These are phyloP conservation scores for Brachyhypopomus gauderio DNA, from an alignment of 2,113 vertebrate genomes.

Conservation along the genomic window DNA sequence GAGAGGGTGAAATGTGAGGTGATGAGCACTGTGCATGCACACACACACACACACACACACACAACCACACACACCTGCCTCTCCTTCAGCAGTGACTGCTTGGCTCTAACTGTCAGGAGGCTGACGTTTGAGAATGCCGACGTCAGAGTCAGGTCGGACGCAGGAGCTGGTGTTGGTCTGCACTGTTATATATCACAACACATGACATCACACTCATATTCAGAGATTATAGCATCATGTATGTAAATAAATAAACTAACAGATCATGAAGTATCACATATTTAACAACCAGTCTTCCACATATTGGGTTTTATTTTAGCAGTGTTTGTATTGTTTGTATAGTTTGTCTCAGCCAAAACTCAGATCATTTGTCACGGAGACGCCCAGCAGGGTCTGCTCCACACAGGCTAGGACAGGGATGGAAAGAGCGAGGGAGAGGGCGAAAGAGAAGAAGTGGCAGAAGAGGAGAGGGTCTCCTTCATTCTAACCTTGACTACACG, in stretches of 20 bases:
- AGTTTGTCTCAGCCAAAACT: no score
- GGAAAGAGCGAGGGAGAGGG: not conserved
- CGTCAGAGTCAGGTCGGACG: slow-evolving; percentile 3
- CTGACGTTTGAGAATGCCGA: slow-evolving; percentile 28
- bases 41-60: slow-evolving; percentile 24
- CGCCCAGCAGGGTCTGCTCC: no score
- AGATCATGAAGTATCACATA: not conserved
- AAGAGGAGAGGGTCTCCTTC: not conserved
- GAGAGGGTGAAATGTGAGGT: slow-evolving; percentile 59
- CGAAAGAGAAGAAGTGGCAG: not conserved
- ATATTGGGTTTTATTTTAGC: slow-evolving; percentile 5
- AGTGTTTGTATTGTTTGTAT: not conserved
- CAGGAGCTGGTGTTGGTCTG: not conserved
- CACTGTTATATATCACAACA: not conserved
- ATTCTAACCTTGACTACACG: not conserved
- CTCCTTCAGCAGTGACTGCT: slow-evolving; percentile 21
- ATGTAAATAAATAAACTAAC: not conserved
- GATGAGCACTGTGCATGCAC: slow-evolving; percentile 54
- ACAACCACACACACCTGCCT: not conserved
- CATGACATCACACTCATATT: not conserved
- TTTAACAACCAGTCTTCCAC: not conserved
- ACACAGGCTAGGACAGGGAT: not conserved
- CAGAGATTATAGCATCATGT: not conserved
- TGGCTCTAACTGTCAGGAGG: slow-evolving; percentile 17
- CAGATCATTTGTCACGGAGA: no score